phyloP scores from a whole-genome alignment of 1,140 invertebrate genomes.

The Drosophila pruinosa region DNA sequence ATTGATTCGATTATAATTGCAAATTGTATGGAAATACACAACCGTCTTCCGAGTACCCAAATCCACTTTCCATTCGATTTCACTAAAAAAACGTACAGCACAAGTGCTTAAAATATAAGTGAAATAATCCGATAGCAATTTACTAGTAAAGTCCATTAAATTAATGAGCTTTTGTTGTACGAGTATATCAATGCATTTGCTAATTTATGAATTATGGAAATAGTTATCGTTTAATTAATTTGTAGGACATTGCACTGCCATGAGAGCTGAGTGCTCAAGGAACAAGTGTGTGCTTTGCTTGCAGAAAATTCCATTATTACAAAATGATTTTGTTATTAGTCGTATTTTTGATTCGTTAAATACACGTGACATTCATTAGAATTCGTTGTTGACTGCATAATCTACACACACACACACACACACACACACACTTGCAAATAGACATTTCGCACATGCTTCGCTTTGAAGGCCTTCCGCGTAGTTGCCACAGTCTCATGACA shows the following conservation, averaged over 20 bases:
- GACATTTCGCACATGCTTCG: slow-evolving; percentile 12
- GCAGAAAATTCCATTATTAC: slow-evolving; percentile 2
- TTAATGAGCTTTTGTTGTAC: neutral
- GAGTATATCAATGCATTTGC: neutral
- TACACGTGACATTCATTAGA: slow-evolving; percentile 18
- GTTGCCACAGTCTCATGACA: slow-evolving; percentile 25
- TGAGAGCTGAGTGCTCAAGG: neutral
- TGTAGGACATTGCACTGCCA: neutral
- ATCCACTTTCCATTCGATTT: neutral
- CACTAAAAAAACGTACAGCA: neutral
- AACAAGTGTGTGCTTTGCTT: neutral
- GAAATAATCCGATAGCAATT: neutral
- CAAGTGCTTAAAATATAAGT: too few species aligned
- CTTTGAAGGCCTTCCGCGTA: slow-evolving; percentile 10
- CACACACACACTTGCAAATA: neutral
- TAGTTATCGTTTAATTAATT: neutral
- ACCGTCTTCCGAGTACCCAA: neutral
- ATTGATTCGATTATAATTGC: neutral
- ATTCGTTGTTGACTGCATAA: slow-evolving; percentile 17
- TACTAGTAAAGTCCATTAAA: neutral
- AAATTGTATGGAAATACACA: neutral
- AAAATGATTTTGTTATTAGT: neutral
- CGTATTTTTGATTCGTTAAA: neutral
- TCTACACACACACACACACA: neutral
- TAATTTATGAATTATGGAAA: neutral